These are phyloP conservation scores for Dastarcus helophoroides DNA, from an alignment of 2,888 invertebrate genomes.

Conservation along the genomic window DNA sequence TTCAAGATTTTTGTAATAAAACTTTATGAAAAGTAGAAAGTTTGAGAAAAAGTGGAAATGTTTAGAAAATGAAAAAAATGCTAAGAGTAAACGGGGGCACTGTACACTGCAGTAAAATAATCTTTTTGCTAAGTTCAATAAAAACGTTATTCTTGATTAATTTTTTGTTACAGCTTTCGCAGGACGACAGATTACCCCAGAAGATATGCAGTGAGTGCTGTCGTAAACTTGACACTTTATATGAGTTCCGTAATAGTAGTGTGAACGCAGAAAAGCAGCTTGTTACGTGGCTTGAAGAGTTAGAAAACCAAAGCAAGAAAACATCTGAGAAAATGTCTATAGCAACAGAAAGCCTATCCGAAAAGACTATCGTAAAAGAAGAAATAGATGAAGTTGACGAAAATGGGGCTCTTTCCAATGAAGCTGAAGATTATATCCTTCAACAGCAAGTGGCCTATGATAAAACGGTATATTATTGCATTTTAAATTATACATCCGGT, in stretches of 20 bases:
- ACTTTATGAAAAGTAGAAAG: no score
- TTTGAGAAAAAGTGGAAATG: no score
- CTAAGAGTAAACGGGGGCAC: no score
- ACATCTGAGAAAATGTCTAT: conserved; percentile 13
- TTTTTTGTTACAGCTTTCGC: conserved; percentile 43
- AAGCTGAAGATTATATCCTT: conserved; percentile 20
- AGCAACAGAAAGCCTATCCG: conserved; percentile 11
- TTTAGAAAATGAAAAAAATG: no score
- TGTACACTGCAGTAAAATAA: no score
- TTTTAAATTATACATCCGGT: conserved; percentile 1
- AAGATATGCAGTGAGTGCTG: conserved; percentile 61
- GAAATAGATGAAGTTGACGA: conserved; percentile 4
- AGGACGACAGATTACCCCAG: conserved; percentile 57
- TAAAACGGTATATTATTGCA: conserved; percentile 4
- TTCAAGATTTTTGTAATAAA: no score
- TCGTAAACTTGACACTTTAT: conserved; percentile 58
- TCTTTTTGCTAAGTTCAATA: no score
- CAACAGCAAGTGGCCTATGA: conserved; percentile 24
- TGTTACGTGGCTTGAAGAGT: conserved; percentile 30
- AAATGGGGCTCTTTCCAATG: no score
- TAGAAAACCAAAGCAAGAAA: no score
- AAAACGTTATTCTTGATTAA: conserved; percentile 3
- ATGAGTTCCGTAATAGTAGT: conserved; percentile 60
- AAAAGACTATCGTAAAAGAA: conserved; percentile 6
- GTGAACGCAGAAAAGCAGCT: conserved; percentile 50